Percentiles rank a stretch among this genome's conserved stretches.
These are phyloP conservation scores for Leptobrachium ailaonicum DNA, from an alignment of 2,113 vertebrate species.

Conservation along the genomic window DNA sequence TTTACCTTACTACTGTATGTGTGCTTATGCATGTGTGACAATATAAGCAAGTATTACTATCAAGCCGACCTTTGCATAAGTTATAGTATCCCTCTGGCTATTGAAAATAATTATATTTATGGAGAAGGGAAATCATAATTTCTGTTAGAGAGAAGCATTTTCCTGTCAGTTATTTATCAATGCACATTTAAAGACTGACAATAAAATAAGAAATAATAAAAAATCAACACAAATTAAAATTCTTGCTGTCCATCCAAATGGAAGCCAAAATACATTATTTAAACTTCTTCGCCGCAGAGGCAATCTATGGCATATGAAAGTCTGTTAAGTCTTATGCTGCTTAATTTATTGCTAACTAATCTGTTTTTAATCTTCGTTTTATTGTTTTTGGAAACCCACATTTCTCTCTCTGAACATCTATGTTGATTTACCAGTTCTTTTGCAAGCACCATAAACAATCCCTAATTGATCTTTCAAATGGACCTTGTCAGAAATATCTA, in stretches of 20 bases:
- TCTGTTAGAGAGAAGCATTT: no score
- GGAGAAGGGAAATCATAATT: no score
- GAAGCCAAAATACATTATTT: conserved; percentile 43
- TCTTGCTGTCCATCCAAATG: conserved; percentile 4
- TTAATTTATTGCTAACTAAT: conserved; percentile 50
- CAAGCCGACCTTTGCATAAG: no score
- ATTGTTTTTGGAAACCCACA: conserved; percentile 50
- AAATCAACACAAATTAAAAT: conserved; percentile 3
- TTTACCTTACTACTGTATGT: no score
- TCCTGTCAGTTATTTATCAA: not conserved
- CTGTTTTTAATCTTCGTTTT: conserved; percentile 48
- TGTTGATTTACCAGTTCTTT: conserved; percentile 44
- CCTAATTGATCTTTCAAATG: conserved; percentile 47
- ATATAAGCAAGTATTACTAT: no score
- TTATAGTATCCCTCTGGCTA: no score
- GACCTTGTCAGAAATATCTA: conserved; percentile 48
- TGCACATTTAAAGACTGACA: not conserved
- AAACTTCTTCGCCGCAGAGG: conserved; percentile 36
- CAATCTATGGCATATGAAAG: conserved; percentile 43
- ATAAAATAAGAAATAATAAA: not conserved
- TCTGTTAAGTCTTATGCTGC: conserved; percentile 31
- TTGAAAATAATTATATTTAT: no score
- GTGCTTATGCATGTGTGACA: no score
- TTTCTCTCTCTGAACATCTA: conserved; percentile 52
- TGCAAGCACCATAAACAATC: conserved; percentile 43